phyloP scores from a whole-genome alignment of 2,113 vertebrate genomes.

The Turdus rufiventris region DNA sequence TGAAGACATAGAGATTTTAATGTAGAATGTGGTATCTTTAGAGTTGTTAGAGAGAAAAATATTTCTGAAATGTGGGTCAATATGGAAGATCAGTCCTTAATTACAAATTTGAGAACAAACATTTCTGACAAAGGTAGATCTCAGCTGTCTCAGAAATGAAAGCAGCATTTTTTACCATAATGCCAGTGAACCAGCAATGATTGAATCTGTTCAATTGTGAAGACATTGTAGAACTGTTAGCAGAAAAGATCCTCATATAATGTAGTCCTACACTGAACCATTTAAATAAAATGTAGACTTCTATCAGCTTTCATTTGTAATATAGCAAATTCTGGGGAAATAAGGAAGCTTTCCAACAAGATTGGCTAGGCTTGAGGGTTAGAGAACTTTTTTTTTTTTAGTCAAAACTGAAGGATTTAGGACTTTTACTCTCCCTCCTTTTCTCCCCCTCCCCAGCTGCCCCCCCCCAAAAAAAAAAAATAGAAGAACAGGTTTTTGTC shows the following conservation, averaged over 20 bases:
- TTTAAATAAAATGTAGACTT: background rate
- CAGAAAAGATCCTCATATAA: background rate
- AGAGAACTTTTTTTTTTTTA: background rate
- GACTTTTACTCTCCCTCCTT: background rate
- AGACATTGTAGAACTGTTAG: background rate
- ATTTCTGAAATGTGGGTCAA: background rate
- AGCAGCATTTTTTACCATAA: accelerated
- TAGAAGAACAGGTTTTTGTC: background rate
- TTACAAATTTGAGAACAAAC: background rate
- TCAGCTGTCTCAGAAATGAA: background rate
- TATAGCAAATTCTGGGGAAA: background rate
- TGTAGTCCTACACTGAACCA: background rate
- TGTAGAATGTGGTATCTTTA: background rate
- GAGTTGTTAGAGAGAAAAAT: background rate
- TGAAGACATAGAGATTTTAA: background rate
- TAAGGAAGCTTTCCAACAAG: background rate
- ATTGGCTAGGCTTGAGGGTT: background rate
- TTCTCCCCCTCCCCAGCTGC: accelerated
- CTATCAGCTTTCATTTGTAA: background rate
- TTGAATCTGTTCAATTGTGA: background rate
- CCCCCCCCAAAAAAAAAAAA: too few species aligned
- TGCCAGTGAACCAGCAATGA: background rate
- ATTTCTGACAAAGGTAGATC: background rate
- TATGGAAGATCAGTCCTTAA: background rate
- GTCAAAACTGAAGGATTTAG: background rate